Percentiles rank a stretch among this genome's conserved stretches.
These are phyloP conservation scores for Spicauda simplicius DNA, from an alignment of 2,888 invertebrate genomes.

Conservation along the genomic window DNA sequence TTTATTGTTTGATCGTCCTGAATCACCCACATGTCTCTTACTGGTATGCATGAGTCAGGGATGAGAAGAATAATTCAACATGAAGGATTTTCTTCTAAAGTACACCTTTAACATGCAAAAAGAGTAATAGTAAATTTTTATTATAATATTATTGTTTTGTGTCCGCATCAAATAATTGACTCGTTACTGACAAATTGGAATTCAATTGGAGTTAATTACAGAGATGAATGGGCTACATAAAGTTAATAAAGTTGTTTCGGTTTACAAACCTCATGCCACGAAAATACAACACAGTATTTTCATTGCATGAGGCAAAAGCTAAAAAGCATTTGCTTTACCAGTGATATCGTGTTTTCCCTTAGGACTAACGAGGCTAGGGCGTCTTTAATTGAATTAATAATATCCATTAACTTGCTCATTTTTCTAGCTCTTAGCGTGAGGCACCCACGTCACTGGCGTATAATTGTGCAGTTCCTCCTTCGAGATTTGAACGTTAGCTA, in stretches of 20 bases:
- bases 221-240: neutral
- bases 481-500: too few relatives aligned
- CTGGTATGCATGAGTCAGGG: too few relatives aligned
- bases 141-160: too few relatives aligned
- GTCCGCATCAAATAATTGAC: too few relatives aligned
- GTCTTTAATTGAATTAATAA: neutral
- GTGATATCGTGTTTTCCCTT: neutral
- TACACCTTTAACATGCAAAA: too few relatives aligned
- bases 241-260: neutral
- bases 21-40: too few relatives aligned
- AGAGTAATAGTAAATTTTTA: too few relatives aligned
- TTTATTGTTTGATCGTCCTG: conserved; percentile 8
- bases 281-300: too few relatives aligned
- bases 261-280: neutral
- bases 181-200: neutral
- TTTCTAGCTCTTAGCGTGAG: neutral
- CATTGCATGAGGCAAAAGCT: neutral
- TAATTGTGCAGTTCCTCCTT: too few relatives aligned
- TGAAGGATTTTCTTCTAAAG: too few relatives aligned
- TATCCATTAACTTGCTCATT: neutral
- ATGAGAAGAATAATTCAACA: too few relatives aligned
- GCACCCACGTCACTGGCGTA: too few relatives aligned
- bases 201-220: neutral
- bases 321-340: neutral
- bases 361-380: neutral